phyloP scores from a whole-genome alignment of 2,888 invertebrate genomes.

The Chesias legatella region DNA sequence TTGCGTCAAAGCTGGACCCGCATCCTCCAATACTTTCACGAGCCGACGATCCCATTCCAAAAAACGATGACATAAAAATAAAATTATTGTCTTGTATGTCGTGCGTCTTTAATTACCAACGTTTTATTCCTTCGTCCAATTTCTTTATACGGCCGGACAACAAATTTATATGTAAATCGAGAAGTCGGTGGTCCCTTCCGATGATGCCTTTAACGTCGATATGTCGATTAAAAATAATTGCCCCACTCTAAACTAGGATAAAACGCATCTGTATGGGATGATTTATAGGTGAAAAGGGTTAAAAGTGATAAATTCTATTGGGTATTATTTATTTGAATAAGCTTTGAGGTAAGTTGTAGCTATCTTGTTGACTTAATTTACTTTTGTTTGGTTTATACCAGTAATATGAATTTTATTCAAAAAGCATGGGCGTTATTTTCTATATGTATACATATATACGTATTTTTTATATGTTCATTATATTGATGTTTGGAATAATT shows the following conservation, averaged over 20 bases:
- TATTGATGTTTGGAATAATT: too few species aligned
- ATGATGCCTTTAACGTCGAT: conserved; percentile 32
- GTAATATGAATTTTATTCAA: too few species aligned
- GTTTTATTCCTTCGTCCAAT: conserved; percentile 60
- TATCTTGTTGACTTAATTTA: neutral
- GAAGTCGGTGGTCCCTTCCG: conserved; percentile 63
- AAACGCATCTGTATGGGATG: conserved; percentile 30
- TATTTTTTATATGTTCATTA: too few species aligned
- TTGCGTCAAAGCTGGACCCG: conserved; percentile 8
- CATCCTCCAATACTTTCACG: conserved; percentile 16
- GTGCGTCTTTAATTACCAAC: conserved; percentile 61
- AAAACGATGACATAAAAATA: conserved; percentile 57
- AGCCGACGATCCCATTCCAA: conserved; percentile 24
- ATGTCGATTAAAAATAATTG: conserved; percentile 55
- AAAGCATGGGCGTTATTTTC: too few species aligned
- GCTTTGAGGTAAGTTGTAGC: conserved; percentile 10
- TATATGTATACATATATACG: too few species aligned
- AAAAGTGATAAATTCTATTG: conserved; percentile 8
- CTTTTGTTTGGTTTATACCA: too few species aligned
- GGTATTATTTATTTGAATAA: conserved; percentile 15
- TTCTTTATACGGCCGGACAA: conserved; percentile 76
- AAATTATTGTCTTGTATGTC: conserved; percentile 53
- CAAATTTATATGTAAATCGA: conserved; percentile 77
- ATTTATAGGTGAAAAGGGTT: conserved; percentile 18
- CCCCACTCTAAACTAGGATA: conserved; percentile 36